Evolutionary conservation across 2,797 vertebrate genomes (phyloP), one percentile per base, ranked within the genome.

Genomic region (Hydrophis major): DNA sequence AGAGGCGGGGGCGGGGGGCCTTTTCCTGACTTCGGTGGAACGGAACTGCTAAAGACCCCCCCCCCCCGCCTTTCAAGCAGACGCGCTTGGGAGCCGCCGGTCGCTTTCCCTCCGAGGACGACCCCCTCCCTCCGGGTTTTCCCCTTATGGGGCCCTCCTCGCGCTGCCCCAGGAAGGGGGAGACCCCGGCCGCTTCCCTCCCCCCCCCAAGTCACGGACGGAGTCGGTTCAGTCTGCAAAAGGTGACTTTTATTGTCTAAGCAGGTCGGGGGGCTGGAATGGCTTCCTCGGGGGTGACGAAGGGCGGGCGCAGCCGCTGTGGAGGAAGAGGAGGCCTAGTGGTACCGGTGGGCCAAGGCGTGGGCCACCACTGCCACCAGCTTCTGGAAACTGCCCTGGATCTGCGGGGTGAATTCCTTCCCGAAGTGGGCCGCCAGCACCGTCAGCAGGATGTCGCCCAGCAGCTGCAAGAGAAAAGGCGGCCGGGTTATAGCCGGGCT

Each of bases 341-440:
- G 97, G 97, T 98, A 98, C 66, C 97, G 97, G 91, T 78, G 97
- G 92, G 96, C 96, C 94, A 98, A 96, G 0, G 96, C 96, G 0
- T 97, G 96, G 78, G 97, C 96, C 50, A 98, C 97, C 1, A 94
- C 97, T 0, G 88, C 42, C 66, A 97, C 94, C 95, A 98, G 97
- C 96, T 98, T 98, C 94, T 98, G 97, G 91, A 97, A 97, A 92
- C 96, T 96, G 5, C 96, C 97, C 93, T 98, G 98, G 27, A 95
- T 87, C 0, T 97, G 97, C 0, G 97, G 95, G 2, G 94, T 97
- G 97, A 98, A 98, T 0, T 93, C 96, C 87, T 95, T 91, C 14
- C 93, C 37, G 4, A 97, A 91, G 55, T 95, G 93, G 6, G 20
- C 3, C 0, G 97, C 98, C 93, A 98, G 57, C 83, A 97, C 96